Conservation (phyloP, 2,888 invertebrate species). For the Morinoia aosen region DNA sequence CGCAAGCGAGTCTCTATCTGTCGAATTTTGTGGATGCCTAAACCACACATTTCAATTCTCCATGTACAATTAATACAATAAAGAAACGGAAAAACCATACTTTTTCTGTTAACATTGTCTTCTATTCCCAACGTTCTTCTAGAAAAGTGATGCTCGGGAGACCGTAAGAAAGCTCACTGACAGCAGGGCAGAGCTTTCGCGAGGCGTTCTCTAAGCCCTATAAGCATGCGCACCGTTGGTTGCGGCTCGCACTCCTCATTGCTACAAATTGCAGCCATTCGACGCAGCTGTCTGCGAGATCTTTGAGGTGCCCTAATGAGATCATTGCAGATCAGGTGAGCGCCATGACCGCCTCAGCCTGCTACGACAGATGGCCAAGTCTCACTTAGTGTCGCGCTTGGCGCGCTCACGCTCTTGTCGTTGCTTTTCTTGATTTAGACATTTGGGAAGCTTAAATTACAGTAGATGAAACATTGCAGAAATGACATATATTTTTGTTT, state of each 20-base stretch:
- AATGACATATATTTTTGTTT: background rate
- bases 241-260: background rate
- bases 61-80: background rate
- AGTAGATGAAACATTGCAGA: background rate
- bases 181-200: background rate
- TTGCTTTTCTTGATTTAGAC: background rate
- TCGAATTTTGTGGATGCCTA: background rate
- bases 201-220: conserved; percentile 2
- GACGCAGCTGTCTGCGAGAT: conserved; percentile 15
- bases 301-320: background rate
- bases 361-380: conserved; percentile 26
- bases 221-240: conserved; percentile 2
- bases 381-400: background rate
- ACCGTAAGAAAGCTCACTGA: background rate
- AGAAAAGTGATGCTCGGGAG: background rate
- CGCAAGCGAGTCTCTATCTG: background rate
- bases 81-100: background rate
- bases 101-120: background rate
- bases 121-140: background rate
- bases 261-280: conserved; percentile 20
- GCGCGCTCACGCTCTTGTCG: background rate
- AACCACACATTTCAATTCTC: background rate
- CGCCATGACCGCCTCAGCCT: conserved; percentile 36
- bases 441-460: background rate
- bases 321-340: conserved; percentile 6